phyloP scores from a whole-genome alignment of 2,888 invertebrate species.

The Pinctada fucata region DNA sequence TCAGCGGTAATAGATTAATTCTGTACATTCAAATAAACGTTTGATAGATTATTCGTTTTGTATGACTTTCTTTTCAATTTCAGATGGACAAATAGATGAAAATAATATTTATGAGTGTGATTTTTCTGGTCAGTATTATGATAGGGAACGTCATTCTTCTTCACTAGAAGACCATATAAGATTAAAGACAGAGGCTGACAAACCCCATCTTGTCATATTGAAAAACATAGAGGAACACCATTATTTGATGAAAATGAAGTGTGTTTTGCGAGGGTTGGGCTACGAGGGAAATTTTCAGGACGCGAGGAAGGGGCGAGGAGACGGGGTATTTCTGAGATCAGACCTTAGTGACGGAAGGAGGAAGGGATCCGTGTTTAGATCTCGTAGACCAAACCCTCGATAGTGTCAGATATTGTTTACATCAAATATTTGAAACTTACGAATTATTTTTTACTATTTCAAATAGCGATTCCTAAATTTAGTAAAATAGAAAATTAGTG shows the following conservation, averaged over 20 bases:
- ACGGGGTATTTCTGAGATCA: neutral
- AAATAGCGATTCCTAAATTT: neutral
- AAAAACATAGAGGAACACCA: neutral
- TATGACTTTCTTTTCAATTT: too few relatives aligned
- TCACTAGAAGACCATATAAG: too few relatives aligned
- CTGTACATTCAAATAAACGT: too few relatives aligned
- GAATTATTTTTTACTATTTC: neutral
- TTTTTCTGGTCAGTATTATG: too few relatives aligned
- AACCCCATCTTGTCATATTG: neutral
- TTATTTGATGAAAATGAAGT: neutral
- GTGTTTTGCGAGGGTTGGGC: neutral
- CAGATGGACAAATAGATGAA: too few relatives aligned
- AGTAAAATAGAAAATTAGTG: neutral
- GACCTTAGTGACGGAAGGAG: neutral
- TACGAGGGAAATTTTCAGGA: neutral
- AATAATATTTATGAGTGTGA: too few relatives aligned
- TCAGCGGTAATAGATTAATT: too few relatives aligned
- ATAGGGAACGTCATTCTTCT: too few relatives aligned
- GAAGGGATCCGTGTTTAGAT: neutral
- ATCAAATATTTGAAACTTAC: neutral
- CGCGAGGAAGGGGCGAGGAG: neutral
- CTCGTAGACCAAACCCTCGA: neutral
- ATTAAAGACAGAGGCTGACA: neutral
- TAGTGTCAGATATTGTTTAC: neutral
- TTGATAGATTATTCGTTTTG: too few relatives aligned